These are phyloP conservation scores for Phenganax stokvisi DNA, from an alignment of 92 coral and sea anemone genomes.

Conservation along the genomic window DNA sequence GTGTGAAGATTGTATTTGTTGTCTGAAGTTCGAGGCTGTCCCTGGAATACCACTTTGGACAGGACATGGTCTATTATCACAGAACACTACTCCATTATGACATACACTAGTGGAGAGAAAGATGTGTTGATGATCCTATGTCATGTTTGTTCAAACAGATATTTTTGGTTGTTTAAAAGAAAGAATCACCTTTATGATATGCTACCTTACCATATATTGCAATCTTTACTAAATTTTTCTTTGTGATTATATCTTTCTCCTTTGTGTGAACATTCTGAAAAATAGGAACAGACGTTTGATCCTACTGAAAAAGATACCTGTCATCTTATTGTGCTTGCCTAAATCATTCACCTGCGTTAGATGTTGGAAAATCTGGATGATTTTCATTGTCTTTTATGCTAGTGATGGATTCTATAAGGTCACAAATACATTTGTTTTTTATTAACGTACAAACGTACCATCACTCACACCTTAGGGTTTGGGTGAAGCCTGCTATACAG, in stretches of 20 bases:
- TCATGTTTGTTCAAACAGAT: too few species aligned
- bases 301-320: not conserved
- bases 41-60: conserved; percentile 5
- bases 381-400: not conserved
- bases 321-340: not conserved
- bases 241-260: conserved; percentile 9
- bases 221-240: conserved; percentile 11
- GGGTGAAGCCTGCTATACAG: not conserved
- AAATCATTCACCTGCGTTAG: not conserved
- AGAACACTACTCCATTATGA: conserved; percentile 15
- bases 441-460: too few species aligned
- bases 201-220: conserved; percentile 13
- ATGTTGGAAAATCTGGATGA: not conserved
- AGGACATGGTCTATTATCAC: not conserved
- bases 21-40: not conserved
- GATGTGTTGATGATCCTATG: too few species aligned
- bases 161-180: too few species aligned
- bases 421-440: not conserved
- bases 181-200: not conserved
- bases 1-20: not conserved
- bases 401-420: not conserved
- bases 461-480: too few species aligned
- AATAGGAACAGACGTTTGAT: not conserved
- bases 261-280: conserved; percentile 4
- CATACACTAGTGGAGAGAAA: conserved; percentile 8